Evolutionary conservation across 2,113 vertebrate genomes (phyloP), one percentile per base, ranked within the genome.

Genomic region (Varanus komodoensis): DNA sequence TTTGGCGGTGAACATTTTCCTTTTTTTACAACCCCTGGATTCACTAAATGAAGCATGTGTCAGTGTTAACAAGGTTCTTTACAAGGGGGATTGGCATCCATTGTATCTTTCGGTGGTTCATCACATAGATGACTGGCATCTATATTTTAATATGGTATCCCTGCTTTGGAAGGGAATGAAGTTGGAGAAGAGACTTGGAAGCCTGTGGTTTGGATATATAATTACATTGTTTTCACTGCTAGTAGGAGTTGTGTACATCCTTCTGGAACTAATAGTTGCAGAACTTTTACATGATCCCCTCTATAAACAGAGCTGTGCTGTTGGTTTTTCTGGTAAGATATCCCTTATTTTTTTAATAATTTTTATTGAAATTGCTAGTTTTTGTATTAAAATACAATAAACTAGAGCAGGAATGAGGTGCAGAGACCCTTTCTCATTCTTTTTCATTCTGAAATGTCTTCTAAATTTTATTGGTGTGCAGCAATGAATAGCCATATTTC

Each of bases 71-170:
- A 94, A 97, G 80, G 97, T 97, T 1, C 98, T 97, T 95, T 94
- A 97, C 95, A 87, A 48, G 0, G 91, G 54, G 32, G 98, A 99
- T 90, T 99, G 99, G 99, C 96, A 95, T 2, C 98, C 99, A 61
- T 94, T 99, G 2, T 92, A 99, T 34, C 97, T 99, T 1, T 97
- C 98, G 7, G 98, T 98, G 0, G 34, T 99, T 79, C 99, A 99
- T 95, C 99, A 99, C 4, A 97, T 74, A 0, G 97, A 99, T 8
- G 99, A 99, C 69, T 98, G 97, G 98, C 99, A 99, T 82, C 97
- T 99, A 32, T 99, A 99, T 93, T 99, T 98, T 95, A 99, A 99
- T 93, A 99, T 99, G 99, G 94, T 89, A 4, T 99, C 99, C 69
- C 97, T 99, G 94, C 96, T 99, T 14, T 99, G 98, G 98, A 99